These are phyloP conservation scores for Malaclemys terrapin DNA, from an alignment of 2,113 vertebrate species.

Conservation along the genomic window DNA sequence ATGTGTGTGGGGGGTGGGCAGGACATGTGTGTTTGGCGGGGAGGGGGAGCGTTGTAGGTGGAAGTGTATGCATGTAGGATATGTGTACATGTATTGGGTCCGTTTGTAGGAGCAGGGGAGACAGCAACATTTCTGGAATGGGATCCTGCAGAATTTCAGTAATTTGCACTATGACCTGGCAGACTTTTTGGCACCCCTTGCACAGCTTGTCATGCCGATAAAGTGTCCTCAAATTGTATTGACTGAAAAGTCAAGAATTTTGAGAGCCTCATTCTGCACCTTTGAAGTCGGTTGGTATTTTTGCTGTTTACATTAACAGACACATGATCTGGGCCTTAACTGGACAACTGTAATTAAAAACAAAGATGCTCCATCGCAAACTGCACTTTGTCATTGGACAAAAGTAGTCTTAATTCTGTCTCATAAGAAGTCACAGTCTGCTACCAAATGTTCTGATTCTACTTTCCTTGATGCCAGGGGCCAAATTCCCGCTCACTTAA, in stretches of 20 bases:
- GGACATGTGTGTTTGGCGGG: background rate
- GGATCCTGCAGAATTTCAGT: background rate
- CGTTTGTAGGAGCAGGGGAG: background rate
- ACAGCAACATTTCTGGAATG: background rate
- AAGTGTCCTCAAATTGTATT: background rate
- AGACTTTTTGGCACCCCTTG: background rate
- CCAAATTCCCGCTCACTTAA: background rate
- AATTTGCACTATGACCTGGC: background rate
- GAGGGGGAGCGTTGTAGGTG: accelerated
- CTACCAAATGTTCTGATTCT: background rate
- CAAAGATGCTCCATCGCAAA: background rate
- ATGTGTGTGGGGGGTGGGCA: background rate
- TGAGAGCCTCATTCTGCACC: background rate
- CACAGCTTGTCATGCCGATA: accelerated
- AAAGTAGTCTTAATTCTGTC: background rate
- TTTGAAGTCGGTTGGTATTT: background rate
- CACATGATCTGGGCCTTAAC: background rate
- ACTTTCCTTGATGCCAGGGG: background rate
- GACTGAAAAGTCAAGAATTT: background rate
- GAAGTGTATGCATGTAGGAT: background rate
- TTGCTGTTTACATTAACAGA: background rate
- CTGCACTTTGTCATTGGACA: background rate
- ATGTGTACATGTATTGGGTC: background rate
- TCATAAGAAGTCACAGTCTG: background rate
- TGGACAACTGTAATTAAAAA: background rate